These are phyloP conservation scores for Platyscapa corneri DNA, from an alignment of 1,140 invertebrate genomes.

Conservation along the genomic window DNA sequence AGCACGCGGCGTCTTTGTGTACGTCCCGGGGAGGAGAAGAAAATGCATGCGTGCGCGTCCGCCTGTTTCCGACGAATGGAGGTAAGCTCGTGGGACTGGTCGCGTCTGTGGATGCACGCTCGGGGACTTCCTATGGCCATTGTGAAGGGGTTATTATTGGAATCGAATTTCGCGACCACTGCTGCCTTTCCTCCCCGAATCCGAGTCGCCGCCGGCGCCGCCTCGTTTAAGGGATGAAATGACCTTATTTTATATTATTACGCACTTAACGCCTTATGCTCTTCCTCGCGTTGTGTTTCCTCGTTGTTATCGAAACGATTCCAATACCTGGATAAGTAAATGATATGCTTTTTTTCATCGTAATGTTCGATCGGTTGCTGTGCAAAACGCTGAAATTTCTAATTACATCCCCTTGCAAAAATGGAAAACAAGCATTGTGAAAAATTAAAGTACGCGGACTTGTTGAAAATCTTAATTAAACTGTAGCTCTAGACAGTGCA, in stretches of 20 bases:
- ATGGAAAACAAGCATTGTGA: too few relatives aligned
- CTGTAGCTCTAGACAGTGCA: too few relatives aligned
- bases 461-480: too few relatives aligned
- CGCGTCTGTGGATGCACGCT: constrained; percentile 1
- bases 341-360: too few relatives aligned
- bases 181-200: too few relatives aligned
- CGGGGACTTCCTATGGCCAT: not conserved
- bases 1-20: constrained; percentile 43
- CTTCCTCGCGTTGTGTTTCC: not conserved
- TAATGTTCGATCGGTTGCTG: too few relatives aligned
- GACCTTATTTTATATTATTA: not conserved
- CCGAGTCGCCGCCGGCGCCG: too few relatives aligned
- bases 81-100: constrained; percentile 45
- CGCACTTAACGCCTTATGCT: not conserved
- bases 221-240: not conserved
- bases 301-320: not conserved
- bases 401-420: too few relatives aligned
- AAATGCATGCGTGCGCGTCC: constrained; percentile 55
- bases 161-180: constrained; percentile 40
- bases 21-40: constrained; percentile 14
- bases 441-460: too few relatives aligned
- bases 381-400: too few relatives aligned
- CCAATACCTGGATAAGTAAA: too few relatives aligned
- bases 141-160: constrained; percentile 59
- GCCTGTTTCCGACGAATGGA: constrained; percentile 41